Conservation (phyloP, 2,888 invertebrate species). For the Meiosimyza decipiens region DNA sequence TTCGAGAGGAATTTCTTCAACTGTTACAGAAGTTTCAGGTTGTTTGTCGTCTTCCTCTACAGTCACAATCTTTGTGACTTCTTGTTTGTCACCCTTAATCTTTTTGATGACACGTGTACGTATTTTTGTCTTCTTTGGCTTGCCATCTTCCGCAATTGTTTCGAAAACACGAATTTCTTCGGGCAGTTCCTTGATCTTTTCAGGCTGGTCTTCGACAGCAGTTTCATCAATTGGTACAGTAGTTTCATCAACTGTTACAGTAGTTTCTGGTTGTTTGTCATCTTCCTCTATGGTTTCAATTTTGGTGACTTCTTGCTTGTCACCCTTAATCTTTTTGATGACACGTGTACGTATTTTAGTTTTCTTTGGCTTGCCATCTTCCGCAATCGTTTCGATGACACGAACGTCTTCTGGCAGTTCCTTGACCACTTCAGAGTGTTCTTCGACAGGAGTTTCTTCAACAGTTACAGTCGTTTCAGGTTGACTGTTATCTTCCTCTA, state of each 20-base stretch:
- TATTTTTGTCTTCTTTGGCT: no score
- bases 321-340: slow-evolving; percentile 41
- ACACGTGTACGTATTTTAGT: slow-evolving; percentile 38
- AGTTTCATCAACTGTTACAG: no score
- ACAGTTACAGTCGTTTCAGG: slow-evolving; percentile 40
- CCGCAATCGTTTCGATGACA: slow-evolving; percentile 36
- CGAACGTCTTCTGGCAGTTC: slow-evolving; percentile 40
- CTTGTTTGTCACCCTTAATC: no score
- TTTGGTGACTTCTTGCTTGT: slow-evolving; percentile 41
- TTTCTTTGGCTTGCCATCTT: slow-evolving; percentile 39
- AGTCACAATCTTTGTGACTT: no score
- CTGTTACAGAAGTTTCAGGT: no score
- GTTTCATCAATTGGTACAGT: slow-evolving; percentile 1
- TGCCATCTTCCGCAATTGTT: no score
- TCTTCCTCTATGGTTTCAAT: slow-evolving; percentile 42
- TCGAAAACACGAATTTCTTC: no score
- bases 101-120: no score
- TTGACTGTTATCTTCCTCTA: slow-evolving; percentile 42
- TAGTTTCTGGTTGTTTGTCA: slow-evolving; percentile 38
- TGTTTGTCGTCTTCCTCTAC: no score
- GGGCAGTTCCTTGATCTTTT: no score
- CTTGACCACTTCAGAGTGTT: slow-evolving; percentile 29
- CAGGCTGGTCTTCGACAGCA: no score
- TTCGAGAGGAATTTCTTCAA: no score
- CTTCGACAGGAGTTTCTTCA: slow-evolving; percentile 38